These are phyloP conservation scores for Pangasianodon hypophthalmus DNA, from an alignment of 2,113 vertebrate genomes.

Conservation along the genomic window DNA sequence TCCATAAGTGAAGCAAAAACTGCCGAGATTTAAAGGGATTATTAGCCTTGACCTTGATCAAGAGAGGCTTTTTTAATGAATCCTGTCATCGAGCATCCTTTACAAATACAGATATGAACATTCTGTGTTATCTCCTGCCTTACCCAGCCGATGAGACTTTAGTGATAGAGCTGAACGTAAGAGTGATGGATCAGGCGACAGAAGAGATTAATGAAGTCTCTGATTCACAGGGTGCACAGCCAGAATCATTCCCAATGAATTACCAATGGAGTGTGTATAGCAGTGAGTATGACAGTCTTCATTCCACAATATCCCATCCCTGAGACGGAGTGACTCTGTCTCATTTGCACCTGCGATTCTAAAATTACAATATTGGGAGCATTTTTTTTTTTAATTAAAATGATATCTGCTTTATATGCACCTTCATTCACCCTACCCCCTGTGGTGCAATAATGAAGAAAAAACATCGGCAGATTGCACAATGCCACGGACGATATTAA, in stretches of 20 bases:
- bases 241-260: conserved; percentile 46
- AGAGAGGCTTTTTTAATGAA: conserved; percentile 60
- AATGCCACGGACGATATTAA: conserved; percentile 61
- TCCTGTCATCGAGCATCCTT: conserved; percentile 46
- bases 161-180: conserved; percentile 51
- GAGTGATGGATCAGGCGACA: conserved; percentile 42
- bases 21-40: conserved; percentile 67
- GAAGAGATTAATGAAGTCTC: conserved; percentile 50
- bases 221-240: conserved; percentile 29
- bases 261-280: conserved; percentile 36
- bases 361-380: conserved; percentile 56
- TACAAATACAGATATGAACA: conserved; percentile 46
- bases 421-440: conserved; percentile 51
- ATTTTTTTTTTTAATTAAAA: conserved; percentile 50
- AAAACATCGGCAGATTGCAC: conserved; percentile 54
- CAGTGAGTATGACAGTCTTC: conserved; percentile 46
- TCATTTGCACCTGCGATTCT: conserved; percentile 60
- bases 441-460: conserved; percentile 48
- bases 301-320: conserved; percentile 51
- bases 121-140: conserved; percentile 47
- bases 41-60: conserved; percentile 58
- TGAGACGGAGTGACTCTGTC: conserved; percentile 42
- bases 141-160: conserved; percentile 50
- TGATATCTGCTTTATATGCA: conserved; percentile 56
- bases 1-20: conserved; percentile 72